phyloP scores from a whole-genome alignment of 2,888 invertebrate genomes.

The Chrysotoxum bicinctum region DNA sequence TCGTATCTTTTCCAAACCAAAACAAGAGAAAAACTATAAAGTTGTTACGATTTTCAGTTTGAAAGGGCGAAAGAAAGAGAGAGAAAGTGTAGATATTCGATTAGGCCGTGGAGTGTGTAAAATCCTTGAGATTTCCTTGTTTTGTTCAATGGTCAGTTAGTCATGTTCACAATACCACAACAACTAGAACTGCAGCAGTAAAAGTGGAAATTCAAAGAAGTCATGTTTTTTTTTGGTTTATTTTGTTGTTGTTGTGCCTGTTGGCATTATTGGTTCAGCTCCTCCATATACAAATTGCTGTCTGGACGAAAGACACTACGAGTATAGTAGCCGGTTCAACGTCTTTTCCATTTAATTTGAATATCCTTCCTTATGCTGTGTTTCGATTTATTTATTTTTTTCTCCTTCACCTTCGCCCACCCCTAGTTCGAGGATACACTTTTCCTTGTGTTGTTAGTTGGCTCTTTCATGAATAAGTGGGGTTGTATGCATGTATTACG shows the following conservation, averaged over 20 bases:
- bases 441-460: constrained; percentile 33
- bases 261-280: constrained; percentile 29
- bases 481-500: constrained; percentile 28
- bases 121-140: constrained; percentile 40
- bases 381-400: not conserved
- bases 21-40: not conserved
- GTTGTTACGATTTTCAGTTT: not conserved
- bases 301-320: constrained; percentile 54
- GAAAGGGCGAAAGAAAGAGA: not conserved
- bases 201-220: constrained; percentile 33
- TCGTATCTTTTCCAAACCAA: constrained; percentile 15
- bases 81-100: not conserved
- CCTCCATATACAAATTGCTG: constrained; percentile 44
- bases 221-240: constrained; percentile 18
- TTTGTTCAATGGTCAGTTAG: constrained; percentile 57
- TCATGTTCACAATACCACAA: constrained; percentile 11
- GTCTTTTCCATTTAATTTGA: constrained; percentile 69
- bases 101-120: constrained; percentile 6
- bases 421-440: constrained; percentile 62
- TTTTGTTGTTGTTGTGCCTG: constrained; percentile 38
- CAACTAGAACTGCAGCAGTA: constrained; percentile 45
- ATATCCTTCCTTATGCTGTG: constrained; percentile 47
- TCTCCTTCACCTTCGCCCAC: constrained; percentile 7
- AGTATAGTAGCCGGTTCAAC: constrained; percentile 59
- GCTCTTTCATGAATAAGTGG: constrained; percentile 25